Base-by-base conservation (phyloP, 2,113 vertebrate genomes). In the Genyomyrus donnyi region DNA sequence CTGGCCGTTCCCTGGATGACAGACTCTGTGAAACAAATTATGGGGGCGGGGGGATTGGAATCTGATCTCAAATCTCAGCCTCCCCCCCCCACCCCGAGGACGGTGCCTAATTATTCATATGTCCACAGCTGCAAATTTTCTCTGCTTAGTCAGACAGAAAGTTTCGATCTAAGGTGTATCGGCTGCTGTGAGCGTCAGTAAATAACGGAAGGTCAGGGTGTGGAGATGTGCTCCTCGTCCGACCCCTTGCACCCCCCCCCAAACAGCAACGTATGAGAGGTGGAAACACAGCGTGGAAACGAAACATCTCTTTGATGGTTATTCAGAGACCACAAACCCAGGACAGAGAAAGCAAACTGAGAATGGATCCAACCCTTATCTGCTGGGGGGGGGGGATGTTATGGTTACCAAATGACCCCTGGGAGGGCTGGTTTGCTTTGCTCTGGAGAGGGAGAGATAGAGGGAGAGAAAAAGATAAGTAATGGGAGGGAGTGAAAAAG, bases 371-470 rank as follows among this genome's bases (percentile, higher is more conserved):
- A 39, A 39, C 3, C 53, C 74, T 84, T 89, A 89, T 85, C 89
- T 35, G 48, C 88, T 35, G 27, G 27, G 27, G 50, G 39, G 31
- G 27, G 91, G 27, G 45, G n/a, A 92, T 95, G 92, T 95, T 94
- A 92, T 94, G 93, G 91, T 95, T 93, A 94, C 94, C 93, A 90
- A 87, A 89, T 89, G 91, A 93, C 92, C 91, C 91, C 92, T 80
- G 90, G 91, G 27, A 83, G 92, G 56, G 77, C 49, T 86, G 90
- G 17, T 77, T 86, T 70, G 80, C 80, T 91, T 91, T 92, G 92
- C 94, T 94, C 94, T 94, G 93, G 94, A 95, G 93, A 92, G 92
- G 91, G 92, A 94, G 93, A 91, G 91, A 93, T 39, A 91, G 83
- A 85, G 89, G 46, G 62, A 92, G 92, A 93, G 92, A 93, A 93